Evolutionary conservation across 1,140 invertebrate genomes (phyloP), one percentile per base, ranked within the genome.

Genomic region (Zaprionus lachaisei): DNA sequence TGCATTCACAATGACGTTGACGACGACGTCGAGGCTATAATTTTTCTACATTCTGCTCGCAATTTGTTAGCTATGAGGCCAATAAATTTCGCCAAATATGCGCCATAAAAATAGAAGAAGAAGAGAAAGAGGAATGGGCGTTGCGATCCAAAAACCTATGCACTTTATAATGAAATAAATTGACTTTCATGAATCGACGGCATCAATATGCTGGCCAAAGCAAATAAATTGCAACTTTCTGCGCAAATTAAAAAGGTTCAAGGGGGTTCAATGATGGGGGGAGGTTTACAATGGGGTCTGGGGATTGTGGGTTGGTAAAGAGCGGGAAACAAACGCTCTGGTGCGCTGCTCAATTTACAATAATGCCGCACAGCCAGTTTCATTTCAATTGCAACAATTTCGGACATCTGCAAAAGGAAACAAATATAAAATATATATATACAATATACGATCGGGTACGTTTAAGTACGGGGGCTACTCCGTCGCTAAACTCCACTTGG

Each of bases 101-200:
- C 79, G 69, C 84, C 74, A 87, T 87, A 84, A 87, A 68, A 66
- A 22, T 24, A 38, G 54, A 47, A 51, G 58, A 55, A 61, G 22
- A 22, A 63, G 55, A 76, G 65, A n/a, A 28, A 28, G 44, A 34
- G 17, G 17, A 44, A 15, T 62, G 47, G 11, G 31, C 28, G 41
- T 49, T 37, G 38, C 37, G 61, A 72, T 61, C 31, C 81, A 49
- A 20, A 72, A 79, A 83, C 77, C 83, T 82, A 82, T 83, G 80
- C 80, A 74, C 77, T 83, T 76, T 72, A 83, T 87, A 89, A 89
- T 84, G 84, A 89, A 87, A 89, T 87, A 89, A 89, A 87, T 87
- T 80, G 84, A 81, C 84, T 89, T 87, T 74, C 74, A 79, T 89
- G 84, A 76, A 73, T 34, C 31, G 78, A 67, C 79, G 73, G 58